Base-by-base conservation (phyloP, 2,797 vertebrate species). In the Micromesistius poutassou region DNA sequence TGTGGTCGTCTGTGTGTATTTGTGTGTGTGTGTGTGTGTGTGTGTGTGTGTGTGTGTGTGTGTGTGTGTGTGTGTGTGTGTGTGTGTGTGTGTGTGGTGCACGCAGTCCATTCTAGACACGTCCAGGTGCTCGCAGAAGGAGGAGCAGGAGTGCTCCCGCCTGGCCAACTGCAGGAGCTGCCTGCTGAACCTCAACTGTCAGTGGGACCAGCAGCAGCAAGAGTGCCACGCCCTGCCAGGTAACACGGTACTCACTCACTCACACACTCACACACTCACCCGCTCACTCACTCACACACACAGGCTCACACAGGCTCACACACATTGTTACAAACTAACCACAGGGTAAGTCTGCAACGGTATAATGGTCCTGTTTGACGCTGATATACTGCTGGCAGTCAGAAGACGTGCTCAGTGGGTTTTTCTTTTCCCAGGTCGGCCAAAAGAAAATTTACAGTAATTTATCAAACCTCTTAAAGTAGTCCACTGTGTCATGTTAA, bases 131-230 rank as follows among this genome's bases (percentile, higher is more conserved):
- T 94, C 95, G 0, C 93, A 95, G 84, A 92, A 95, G 87, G 97
- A 97, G 7, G 96, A 98, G 85, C 96, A 97, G 93, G 95, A 97
- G 86, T 98, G 97, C 88, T 96, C 96, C 85, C 94, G 96, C 81
- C 91, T 97, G 82, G 94, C 96, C 5, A 97, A 95, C 93, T 98
- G 97, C 91, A 96, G 95, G 89, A 97, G 96, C 91, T 98, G 97
- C 89, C 97, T 96, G 0, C 90, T 97, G 4, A 97, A 96, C 82
- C 87, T 93, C 83, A 96, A 97, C 89, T 98, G 97, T 86, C 97
- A 98, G 83, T 98, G 97, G 97, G 97, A 98, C 84, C 91, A 92
- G 28, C 85, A 97, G 84, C 97, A 97, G 88, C 97, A 97, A 82
- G 97, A 98, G 86, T 98, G 97, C 86, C 96, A 97, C 81, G 95